A percentile compares a stretch with the other conserved stretches of the same genome.
Conservation (phyloP, 2,888 invertebrate species). For the Caenorhabditis plicata region DNA sequence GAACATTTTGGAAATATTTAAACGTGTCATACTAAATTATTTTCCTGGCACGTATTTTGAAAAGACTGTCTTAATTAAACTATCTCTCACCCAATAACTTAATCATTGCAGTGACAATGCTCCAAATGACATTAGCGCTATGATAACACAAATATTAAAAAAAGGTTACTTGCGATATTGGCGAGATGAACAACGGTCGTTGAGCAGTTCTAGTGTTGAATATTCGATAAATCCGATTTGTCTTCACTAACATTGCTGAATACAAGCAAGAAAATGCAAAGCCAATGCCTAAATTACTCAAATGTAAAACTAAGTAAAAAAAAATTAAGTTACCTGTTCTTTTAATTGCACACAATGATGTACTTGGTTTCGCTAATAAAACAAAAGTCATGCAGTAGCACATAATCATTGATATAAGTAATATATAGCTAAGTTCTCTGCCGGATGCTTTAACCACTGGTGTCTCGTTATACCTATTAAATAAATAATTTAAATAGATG, state of each 20-base stretch:
- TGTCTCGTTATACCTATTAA: constrained; percentile 72
- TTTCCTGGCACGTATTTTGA: too few relatives aligned
- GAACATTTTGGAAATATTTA: too few relatives aligned
- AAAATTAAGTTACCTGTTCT: constrained; percentile 69
- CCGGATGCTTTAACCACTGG: constrained; percentile 78
- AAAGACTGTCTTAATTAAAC: too few relatives aligned
- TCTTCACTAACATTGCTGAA: constrained; percentile 77
- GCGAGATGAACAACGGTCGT: constrained; percentile 77
- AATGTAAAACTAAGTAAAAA: not conserved
- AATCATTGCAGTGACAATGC: too few relatives aligned
- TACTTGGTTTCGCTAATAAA: constrained; percentile 74
- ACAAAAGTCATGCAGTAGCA: constrained; percentile 77
- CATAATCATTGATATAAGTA: constrained; percentile 74
- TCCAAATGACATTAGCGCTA: too few relatives aligned
- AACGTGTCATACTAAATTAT: too few relatives aligned
- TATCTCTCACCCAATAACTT: too few relatives aligned
- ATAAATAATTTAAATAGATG: not conserved
- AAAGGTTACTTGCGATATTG: constrained; percentile 75
- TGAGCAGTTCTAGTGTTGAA: constrained; percentile 72
- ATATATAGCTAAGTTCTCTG: constrained; percentile 75
- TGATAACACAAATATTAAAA: too few relatives aligned
- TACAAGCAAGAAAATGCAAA: constrained; percentile 78
- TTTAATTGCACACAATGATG: constrained; percentile 74
- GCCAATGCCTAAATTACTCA: constrained; percentile 70
- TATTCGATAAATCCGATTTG: constrained; percentile 77